Evolutionary conservation across 2,888 invertebrate genomes (phyloP), one percentile per base, ranked within the genome.

Genomic region (Opisthograptis luteolata): DNA sequence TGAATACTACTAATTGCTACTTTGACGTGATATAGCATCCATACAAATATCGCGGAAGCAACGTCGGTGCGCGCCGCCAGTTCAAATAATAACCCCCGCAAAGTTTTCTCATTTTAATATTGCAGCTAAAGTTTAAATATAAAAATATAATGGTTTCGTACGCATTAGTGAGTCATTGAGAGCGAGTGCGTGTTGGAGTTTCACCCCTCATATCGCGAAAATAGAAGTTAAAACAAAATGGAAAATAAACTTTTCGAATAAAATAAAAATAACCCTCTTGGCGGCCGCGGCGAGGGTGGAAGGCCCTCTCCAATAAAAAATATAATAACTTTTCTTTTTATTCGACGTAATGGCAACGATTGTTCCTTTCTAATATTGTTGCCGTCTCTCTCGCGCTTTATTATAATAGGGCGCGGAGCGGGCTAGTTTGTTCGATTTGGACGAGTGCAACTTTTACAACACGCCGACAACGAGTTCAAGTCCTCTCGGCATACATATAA

Each of bases 311-410:
- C 85, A 85, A 88, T 85, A 87, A 89, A 89, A 89, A 89, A 89
- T 90, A 90, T 88, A 89, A 90, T 90, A 89, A 89, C 90, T 89
- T 89, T 88, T 89, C 89, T 89, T 88, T 89, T 88, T 87, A 87
- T 88, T 87, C 86, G 84, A 78, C 87, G 81, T 88, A 88, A 88
- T 88, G 85, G 86, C 84, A 81, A 81, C 87, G 86, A 82, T 84
- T 84, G 87, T 84, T 81, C 81, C 78, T 72, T 82, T 86, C 84
- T 86, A 84, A 87, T 85, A 76, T 73, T 77, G 78, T 81, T 81
- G 80, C 81, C 66, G 76, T 87, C 87, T 71, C 79, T 72, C 74
- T 86, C 76, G 70, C 74, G 64, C 76, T 84, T 87, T 86, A 84
- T 81, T 81, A 78, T 83, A 79, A 84, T 84, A 73, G 87, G 83